These are phyloP conservation scores for Torymus aiolomorphi DNA, from an alignment of 2,888 invertebrate species.

Conservation along the genomic window DNA sequence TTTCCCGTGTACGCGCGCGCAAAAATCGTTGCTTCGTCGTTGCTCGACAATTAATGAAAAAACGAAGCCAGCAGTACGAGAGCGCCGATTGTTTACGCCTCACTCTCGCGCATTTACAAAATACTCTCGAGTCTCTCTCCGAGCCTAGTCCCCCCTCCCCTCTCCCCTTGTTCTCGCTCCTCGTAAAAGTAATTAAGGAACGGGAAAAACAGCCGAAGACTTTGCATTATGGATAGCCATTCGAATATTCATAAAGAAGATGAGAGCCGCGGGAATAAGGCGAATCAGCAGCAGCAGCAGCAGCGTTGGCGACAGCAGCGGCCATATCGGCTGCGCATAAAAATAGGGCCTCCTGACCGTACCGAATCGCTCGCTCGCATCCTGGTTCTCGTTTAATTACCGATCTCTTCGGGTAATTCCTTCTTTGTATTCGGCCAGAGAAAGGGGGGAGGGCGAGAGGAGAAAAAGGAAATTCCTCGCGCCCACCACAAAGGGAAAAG, in stretches of 20 bases:
- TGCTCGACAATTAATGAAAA: too few relatives aligned
- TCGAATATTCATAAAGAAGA: constrained; percentile 58
- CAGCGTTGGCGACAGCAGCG: not conserved
- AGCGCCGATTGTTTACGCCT: too few relatives aligned
- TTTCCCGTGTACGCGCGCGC: too few relatives aligned
- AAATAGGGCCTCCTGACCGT: constrained; percentile 44
- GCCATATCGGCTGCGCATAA: constrained; percentile 41
- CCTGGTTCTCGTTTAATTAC: constrained; percentile 63
- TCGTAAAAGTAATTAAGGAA: constrained; percentile 55
- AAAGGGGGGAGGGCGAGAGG: not conserved
- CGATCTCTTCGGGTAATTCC: constrained; percentile 66
- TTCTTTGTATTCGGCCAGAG: constrained; percentile 63
- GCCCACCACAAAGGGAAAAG: constrained; percentile 60
- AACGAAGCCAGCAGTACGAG: too few relatives aligned
- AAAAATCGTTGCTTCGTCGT: too few relatives aligned
- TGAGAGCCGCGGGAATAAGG: constrained; percentile 36
- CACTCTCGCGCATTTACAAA: constrained; percentile 11
- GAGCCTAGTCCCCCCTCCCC: not conserved
- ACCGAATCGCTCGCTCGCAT: constrained; percentile 22
- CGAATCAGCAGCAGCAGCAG: constrained; percentile 18
- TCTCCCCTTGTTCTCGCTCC: constrained; percentile 9
- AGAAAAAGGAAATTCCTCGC: constrained; percentile 56
- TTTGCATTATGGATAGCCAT: constrained; percentile 57
- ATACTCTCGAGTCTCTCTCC: constrained; percentile 12
- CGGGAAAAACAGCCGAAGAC: constrained; percentile 40